phyloP scores from a whole-genome alignment of 2,797 vertebrate genomes.

The Gymnothorax javanicus region DNA sequence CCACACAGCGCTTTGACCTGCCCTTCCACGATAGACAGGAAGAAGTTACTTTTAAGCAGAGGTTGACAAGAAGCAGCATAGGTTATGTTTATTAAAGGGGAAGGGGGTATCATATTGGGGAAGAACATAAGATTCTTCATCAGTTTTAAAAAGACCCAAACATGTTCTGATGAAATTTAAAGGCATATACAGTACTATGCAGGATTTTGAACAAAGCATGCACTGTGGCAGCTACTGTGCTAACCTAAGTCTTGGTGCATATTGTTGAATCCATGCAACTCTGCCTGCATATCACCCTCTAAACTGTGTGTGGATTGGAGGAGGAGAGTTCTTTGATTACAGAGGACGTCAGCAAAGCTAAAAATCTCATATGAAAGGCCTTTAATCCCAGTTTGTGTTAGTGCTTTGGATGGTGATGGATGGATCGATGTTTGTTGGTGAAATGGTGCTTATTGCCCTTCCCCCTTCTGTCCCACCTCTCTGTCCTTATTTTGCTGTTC shows the following conservation, averaged over 20 bases:
- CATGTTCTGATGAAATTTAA: not conserved
- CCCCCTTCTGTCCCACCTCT: not conserved
- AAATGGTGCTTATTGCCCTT: not conserved
- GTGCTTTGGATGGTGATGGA: not conserved
- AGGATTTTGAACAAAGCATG: too few species aligned
- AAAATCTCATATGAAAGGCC: too few species aligned
- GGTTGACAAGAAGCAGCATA: not conserved
- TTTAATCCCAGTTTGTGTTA: not conserved
- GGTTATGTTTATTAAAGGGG: not conserved
- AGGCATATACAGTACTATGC: not conserved
- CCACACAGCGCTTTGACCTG: slow-evolving; percentile 34
- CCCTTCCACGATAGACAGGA: slow-evolving; percentile 19
- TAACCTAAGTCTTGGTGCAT: too few species aligned
- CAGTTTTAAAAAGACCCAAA: not conserved
- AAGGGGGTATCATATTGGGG: not conserved
- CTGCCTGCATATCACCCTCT: too few species aligned
- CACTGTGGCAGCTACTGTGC: too few species aligned
- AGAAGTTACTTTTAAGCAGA: not conserved
- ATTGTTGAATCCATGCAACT: too few species aligned
- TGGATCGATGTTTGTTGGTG: not conserved
- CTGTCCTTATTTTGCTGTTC: not conserved
- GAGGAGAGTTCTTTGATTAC: too few species aligned
- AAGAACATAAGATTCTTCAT: not conserved
- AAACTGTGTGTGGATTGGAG: too few species aligned
- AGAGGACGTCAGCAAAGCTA: too few species aligned